Conservation (phyloP, 1,140 invertebrate species). For the Onthophagus taurus region DNA sequence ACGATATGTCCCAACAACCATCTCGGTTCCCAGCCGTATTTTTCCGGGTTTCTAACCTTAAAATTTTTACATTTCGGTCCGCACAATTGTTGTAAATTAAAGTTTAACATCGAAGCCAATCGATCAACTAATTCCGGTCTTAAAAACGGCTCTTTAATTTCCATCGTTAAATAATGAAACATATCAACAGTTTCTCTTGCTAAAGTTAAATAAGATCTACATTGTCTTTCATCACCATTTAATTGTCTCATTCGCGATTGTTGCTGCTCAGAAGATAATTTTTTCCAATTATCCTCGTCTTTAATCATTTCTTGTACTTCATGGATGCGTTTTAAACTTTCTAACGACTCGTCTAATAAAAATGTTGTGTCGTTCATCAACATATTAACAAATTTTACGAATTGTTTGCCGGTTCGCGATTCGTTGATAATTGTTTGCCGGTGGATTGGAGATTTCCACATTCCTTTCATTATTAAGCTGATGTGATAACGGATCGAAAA, state of each 20-base stretch:
- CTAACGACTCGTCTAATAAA: conserved; percentile 89
- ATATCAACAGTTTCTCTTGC: conserved; percentile 95
- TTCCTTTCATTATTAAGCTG: conserved; percentile 82
- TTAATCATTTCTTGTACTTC: conserved; percentile 84
- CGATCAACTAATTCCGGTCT: conserved; percentile 84
- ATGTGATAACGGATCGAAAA: conserved; percentile 97
- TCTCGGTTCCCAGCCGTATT: conserved; percentile 95
- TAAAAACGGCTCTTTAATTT: conserved; percentile 91
- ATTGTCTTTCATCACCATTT: conserved; percentile 85
- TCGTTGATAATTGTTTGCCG: conserved; percentile 68
- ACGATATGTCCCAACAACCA: conserved; percentile 83
- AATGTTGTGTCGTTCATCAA: conserved; percentile 99
- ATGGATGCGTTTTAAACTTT: conserved; percentile 90
- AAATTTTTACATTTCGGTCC: conserved; percentile 95
- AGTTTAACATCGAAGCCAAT: conserved; percentile 95
- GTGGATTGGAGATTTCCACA: conserved; percentile 40
- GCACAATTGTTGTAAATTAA: conserved; percentile 93
- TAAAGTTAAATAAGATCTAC: conserved; percentile 88
- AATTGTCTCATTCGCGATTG: conserved; percentile 70
- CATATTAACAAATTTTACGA: conserved; percentile 98
- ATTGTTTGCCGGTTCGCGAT: conserved; percentile 79
- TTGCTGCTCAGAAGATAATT: conserved; percentile 60
- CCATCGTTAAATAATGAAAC: conserved; percentile 92
- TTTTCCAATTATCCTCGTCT: conserved; percentile 55
- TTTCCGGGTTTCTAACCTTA: conserved; percentile 90